Base-by-base conservation (phyloP, 2,888 invertebrate genomes). In the Podotricha telesiphe region DNA sequence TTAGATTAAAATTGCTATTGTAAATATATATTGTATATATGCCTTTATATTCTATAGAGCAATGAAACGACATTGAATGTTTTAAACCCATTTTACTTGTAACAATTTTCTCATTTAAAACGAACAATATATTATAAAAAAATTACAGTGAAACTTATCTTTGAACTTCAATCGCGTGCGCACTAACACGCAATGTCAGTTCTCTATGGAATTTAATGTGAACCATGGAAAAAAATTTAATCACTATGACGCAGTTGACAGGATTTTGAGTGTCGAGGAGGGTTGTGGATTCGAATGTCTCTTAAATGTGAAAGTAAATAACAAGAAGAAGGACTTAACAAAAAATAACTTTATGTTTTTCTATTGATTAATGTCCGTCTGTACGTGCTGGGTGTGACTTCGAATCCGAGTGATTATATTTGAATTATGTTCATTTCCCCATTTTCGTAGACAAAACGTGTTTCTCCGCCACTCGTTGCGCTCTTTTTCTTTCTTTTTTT, bases 91-190 rank as follows among this genome's bases (percentile, higher is more conserved):
- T 58, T 65, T 37, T n/a, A 58, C 48, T 48, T 6, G 15, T 37
- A 58, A 13, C 40, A 51, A 51, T 51, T 64, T 64, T n/a, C 51
- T 56, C 19, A 17, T 61, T 55, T 59, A 61, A 67, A 50, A 20
- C 5, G 28, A 45, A 34, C 15, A 59, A 59, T 47, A 53, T 51
- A 20, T 62, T 51, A 11, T 28, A 13, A 37, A 64, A 56, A 63
- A 65, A 59, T 37, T 68, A 50, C 19, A 51, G 58, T n/a, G 34
- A 59, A 68, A 65, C 45, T 64, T 64, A 45, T 68, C 58, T 64
- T n/a, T 50, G 42, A 45, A 65, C 58, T 58, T 50, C n/a, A 34
- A 68, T 68, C 64, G 68, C 68, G 63, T 68, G 68, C 59, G 58
- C 47, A 53, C 17, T n/a, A 47, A 13, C 67, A 67, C 62, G 64